Evolutionary conservation across 37 sponge, comb jelly and placozoan genomes (phyloP).

Genomic region (Theonella swinhoei): DNA sequence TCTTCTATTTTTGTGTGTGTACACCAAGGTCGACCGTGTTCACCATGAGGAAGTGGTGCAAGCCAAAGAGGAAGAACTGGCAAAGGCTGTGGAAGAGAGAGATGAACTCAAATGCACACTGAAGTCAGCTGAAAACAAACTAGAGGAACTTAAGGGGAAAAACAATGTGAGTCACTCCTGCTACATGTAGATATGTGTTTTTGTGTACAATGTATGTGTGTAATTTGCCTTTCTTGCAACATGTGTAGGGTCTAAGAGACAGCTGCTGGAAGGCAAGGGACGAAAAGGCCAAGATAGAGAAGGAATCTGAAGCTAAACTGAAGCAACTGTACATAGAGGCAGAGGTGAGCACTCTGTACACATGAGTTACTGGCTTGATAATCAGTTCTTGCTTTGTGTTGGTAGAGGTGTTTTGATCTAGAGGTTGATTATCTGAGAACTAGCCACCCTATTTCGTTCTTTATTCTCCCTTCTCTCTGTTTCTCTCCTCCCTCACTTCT

Average conservation of each 20-base stretch:
- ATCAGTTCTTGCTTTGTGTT: neutral
- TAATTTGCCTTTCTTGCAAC: neutral
- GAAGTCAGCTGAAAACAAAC: constrained; percentile 24
- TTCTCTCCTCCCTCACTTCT: neutral
- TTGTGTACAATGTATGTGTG: constrained; percentile 2
- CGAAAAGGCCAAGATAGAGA: constrained; percentile 33
- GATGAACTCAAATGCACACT: constrained; percentile 10
- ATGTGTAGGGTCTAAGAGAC: constrained; percentile 23
- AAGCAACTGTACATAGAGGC: neutral
- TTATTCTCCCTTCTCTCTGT: no score
- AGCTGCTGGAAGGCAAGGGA: constrained; percentile 49
- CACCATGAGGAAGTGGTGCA: neutral
- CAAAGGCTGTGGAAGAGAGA: neutral
- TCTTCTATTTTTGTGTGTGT: neutral
- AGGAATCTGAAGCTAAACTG: constrained; percentile 25
- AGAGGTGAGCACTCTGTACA: neutral
- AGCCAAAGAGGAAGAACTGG: constrained; percentile 16
- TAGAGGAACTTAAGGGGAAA: constrained; percentile 39
- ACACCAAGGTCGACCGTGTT: neutral
- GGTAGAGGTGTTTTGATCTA: neutral
- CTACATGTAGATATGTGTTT: no score
- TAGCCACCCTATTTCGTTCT: no score
- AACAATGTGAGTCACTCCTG: constrained; percentile 53
- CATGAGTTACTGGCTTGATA: neutral
- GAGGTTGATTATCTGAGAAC: no score